phyloP scores from a whole-genome alignment of 2,113 vertebrate genomes.

The Prochilodus magdalenae region DNA sequence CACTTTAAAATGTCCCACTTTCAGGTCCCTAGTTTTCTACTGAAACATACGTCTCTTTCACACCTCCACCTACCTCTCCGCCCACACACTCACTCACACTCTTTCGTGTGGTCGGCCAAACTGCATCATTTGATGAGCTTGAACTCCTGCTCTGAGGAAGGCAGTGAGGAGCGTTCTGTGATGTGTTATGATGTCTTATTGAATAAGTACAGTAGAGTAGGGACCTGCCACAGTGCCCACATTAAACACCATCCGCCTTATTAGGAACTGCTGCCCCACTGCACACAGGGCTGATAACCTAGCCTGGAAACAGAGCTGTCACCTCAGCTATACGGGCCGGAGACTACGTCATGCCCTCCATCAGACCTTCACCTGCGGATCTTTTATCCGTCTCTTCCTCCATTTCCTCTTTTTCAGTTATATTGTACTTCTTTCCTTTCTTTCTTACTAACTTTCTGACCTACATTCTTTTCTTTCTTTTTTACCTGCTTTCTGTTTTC shows the following conservation, averaged over 20 bases:
- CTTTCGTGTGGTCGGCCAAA: background rate
- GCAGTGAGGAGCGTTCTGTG: too few relatives aligned
- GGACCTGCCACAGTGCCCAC: background rate
- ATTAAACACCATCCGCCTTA: background rate
- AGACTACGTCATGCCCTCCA: background rate
- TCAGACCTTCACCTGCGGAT: too few relatives aligned
- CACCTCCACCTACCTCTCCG: slow-evolving; percentile 9
- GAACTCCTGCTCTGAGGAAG: background rate
- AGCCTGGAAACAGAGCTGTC: background rate
- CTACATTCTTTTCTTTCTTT: background rate
- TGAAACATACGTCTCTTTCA: slow-evolving; percentile 29
- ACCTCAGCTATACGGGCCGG: background rate
- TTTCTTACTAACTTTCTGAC: background rate
- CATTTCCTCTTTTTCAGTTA: background rate
- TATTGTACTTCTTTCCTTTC: background rate
- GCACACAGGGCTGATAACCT: background rate
- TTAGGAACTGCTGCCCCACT: background rate
- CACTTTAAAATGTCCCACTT: slow-evolving; percentile 48
- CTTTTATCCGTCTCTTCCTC: too few relatives aligned
- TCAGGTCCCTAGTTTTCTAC: background rate
- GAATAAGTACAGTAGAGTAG: background rate
- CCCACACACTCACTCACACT: background rate
- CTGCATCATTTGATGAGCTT: background rate
- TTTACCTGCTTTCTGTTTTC: background rate
- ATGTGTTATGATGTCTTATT: background rate